Percentiles rank a stretch among this genome's conserved stretches.
Conservation (phyloP, 2,113 vertebrate species). For the Cynopterus brachyotis region DNA sequence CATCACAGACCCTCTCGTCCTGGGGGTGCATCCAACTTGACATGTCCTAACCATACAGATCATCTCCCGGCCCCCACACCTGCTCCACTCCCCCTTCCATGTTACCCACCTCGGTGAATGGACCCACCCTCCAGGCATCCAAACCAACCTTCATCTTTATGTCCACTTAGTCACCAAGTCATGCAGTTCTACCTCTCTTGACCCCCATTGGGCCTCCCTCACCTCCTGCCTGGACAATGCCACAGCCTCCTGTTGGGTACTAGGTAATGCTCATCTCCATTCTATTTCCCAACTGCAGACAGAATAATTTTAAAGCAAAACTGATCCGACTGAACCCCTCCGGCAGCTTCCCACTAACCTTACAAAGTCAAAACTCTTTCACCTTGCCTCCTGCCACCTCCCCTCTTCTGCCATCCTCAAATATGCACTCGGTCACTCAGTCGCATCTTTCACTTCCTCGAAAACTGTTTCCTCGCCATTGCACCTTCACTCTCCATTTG, state of each 20-base stretch:
- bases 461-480: background rate
- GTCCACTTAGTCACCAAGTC: background rate
- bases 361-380: background rate
- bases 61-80: accelerated
- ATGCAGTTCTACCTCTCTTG: background rate
- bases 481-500: background rate
- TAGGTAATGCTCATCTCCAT: background rate
- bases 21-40: background rate
- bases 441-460: background rate
- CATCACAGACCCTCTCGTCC: no score
- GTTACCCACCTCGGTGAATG: background rate
- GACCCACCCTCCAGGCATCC: background rate
- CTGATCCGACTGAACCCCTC: background rate
- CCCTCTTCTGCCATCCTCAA: background rate
- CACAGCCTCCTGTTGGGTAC: background rate
- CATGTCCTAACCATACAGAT: accelerated
- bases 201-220: background rate
- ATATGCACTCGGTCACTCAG: background rate
- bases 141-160: background rate
- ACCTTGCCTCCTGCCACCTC: background rate
- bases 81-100: background rate
- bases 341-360: background rate
- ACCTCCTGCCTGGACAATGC: background rate
- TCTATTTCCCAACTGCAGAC: background rate
- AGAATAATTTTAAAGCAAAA: background rate